Evolutionary conservation across 2,888 invertebrate species (phyloP).

Genomic region (Agriopis marginaria): DNA sequence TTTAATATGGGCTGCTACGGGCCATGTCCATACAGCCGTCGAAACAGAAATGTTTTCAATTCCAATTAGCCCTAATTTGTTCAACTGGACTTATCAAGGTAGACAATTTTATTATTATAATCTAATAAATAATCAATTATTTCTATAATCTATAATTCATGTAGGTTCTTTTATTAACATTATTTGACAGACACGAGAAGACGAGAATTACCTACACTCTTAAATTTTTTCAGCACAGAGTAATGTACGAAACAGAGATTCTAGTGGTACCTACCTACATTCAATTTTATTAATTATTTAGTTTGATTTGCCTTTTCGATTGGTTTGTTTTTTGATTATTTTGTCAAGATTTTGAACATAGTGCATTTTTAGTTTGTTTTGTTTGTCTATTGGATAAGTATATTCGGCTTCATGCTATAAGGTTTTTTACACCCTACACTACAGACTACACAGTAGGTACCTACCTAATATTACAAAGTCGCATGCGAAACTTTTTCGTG

Average conservation of each 20-base stretch:
- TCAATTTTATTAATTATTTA: background rate
- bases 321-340: background rate
- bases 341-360: too few species aligned
- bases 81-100: conserved; percentile 93
- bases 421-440: background rate
- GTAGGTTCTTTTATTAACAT: too few species aligned
- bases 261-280: conserved; percentile 3
- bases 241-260: conserved; percentile 25
- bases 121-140: too few species aligned
- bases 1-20: conserved; percentile 49
- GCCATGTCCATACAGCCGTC: conserved; percentile 82
- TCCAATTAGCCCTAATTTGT: conserved; percentile 91
- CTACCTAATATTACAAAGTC: background rate
- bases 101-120: conserved; percentile 30
- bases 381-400: too few species aligned
- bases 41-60: conserved; percentile 93
- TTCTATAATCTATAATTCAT: too few species aligned
- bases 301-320: conserved; percentile 5
- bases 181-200: too few species aligned
- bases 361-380: too few species aligned
- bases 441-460: too few species aligned
- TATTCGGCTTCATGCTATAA: background rate
- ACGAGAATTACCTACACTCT: background rate
- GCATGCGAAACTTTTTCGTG: background rate
- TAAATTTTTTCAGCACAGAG: conserved; percentile 28